Base-by-base conservation (phyloP, 2,113 vertebrate species). In the Ctenomys sociabilis region DNA sequence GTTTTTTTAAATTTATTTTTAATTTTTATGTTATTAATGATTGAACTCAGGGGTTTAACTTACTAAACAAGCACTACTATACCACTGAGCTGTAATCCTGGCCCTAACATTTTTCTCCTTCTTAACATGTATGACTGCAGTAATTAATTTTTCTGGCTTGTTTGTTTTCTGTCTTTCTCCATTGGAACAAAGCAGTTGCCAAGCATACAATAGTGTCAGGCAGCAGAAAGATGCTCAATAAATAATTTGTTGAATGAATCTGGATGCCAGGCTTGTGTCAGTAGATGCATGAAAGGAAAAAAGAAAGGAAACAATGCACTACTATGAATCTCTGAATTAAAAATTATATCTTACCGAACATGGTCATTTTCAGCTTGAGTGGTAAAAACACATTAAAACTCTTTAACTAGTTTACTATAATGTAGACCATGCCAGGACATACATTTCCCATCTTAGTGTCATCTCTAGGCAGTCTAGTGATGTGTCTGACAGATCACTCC, bases 81-180 rank as follows among this genome's bases (percentile, higher is more conserved):
- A 63, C 21, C 21, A 28, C 14, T 85, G 22, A 84, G 4, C 54
- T 85, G 16, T 11, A 37, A 9, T 35, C 80, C 32, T 70, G 85
- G 17, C 24, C 16, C 13, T 17, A 64, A 54, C 57, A 85, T 43
- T 78, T 49, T 63, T 52, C 19, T 28, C 64, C 45, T 91, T 82
- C 28, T 90, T 88, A 43, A 32, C 24, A 66, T 30, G 70, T 84
- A 63, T 24, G 14, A 61, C 16, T 78, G 1, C 66, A 83, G n/a
- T 66, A 86, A 90, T 68, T 88, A 85, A 24, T 87, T 80, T 91
- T 82, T 28, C 32, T 73, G 54, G 68, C 35, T 64, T 82, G 11
- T 78, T 83, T 80, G 37, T 85, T 85, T 93, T 61, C 43, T 54
- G 1, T 57, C 43, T 88, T 85, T 91, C 54, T 16, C 88, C 37